These are phyloP conservation scores for Bombus superbus DNA, from an alignment of 1,140 invertebrate genomes.

Conservation along the genomic window DNA sequence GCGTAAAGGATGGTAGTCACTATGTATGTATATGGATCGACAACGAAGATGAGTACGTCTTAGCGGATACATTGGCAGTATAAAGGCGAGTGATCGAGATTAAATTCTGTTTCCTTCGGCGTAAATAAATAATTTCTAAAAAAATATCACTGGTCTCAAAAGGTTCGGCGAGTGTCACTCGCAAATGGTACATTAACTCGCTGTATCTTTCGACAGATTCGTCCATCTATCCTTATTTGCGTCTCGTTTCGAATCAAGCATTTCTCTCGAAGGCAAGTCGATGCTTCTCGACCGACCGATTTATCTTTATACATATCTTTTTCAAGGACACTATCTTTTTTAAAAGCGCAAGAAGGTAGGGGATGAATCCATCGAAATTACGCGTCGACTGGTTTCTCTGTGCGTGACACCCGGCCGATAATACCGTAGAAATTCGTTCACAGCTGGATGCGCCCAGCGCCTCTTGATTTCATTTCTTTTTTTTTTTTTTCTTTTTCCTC, in stretches of 20 bases:
- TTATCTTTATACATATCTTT: background rate
- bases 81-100: conserved; percentile 72
- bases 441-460: conserved; percentile 80
- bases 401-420: conserved; percentile 66
- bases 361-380: background rate
- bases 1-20: conserved; percentile 38
- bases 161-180: conserved; percentile 63
- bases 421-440: conserved; percentile 79
- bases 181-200: conserved; percentile 53
- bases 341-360: background rate
- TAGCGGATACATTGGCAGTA: conserved; percentile 76
- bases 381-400: conserved; percentile 38
- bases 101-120: conserved; percentile 74
- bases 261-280: background rate
- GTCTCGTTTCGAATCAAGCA: background rate
- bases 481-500: conserved; percentile 41
- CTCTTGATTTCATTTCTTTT: conserved; percentile 69
- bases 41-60: conserved; percentile 67
- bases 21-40: conserved; percentile 49
- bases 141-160: conserved; percentile 81
- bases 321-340: background rate
- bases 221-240: background rate
- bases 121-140: conserved; percentile 81
- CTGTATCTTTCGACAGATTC: conserved; percentile 9
- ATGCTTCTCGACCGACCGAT: background rate